Conservation (phyloP, 2,113 vertebrate species). For the Archocentrus centrarchus region DNA sequence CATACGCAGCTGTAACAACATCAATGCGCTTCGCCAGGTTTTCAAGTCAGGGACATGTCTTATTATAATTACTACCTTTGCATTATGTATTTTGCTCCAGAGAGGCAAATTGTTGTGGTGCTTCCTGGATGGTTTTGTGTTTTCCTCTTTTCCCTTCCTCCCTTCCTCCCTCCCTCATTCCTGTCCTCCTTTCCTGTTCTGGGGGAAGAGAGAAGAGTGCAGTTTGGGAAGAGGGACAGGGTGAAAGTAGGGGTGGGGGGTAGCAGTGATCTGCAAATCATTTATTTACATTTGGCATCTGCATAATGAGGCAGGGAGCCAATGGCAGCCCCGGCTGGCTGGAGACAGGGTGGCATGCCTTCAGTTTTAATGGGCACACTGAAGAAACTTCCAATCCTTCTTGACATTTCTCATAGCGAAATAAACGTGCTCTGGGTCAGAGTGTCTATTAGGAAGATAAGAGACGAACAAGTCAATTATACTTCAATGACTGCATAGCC, state of each 20-base stretch:
- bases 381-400: slow-evolving; percentile 96
- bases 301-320: slow-evolving; percentile 91
- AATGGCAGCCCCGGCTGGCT: slow-evolving; percentile 85
- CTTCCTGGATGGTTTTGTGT: slow-evolving; percentile 37
- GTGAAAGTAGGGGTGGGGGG: slow-evolving; percentile 41
- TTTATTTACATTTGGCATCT: slow-evolving; percentile 92
- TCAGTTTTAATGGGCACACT: slow-evolving; percentile 95
- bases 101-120: slow-evolving; percentile 56
- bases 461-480: slow-evolving; percentile 99
- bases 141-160: slow-evolving; percentile 29
- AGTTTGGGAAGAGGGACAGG: slow-evolving; percentile 58
- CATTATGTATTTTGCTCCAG: slow-evolving; percentile 63
- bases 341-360: slow-evolving; percentile 96
- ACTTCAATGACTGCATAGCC: slow-evolving; percentile 98
- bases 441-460: slow-evolving; percentile 99
- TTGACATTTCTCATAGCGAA: slow-evolving; percentile 98
- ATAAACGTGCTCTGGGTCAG: slow-evolving; percentile 92
- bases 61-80: slow-evolving; percentile 77
- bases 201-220: slow-evolving; percentile 30
- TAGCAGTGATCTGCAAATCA: slow-evolving; percentile 77
- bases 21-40: slow-evolving; percentile 79
- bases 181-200: slow-evolving; percentile 58
- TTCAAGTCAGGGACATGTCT: slow-evolving; percentile 77
- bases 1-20: slow-evolving; percentile 79
- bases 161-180: slow-evolving; percentile 40